These are phyloP conservation scores for Saccostrea glomerata DNA, from an alignment of 1,140 invertebrate species.

Conservation along the genomic window DNA sequence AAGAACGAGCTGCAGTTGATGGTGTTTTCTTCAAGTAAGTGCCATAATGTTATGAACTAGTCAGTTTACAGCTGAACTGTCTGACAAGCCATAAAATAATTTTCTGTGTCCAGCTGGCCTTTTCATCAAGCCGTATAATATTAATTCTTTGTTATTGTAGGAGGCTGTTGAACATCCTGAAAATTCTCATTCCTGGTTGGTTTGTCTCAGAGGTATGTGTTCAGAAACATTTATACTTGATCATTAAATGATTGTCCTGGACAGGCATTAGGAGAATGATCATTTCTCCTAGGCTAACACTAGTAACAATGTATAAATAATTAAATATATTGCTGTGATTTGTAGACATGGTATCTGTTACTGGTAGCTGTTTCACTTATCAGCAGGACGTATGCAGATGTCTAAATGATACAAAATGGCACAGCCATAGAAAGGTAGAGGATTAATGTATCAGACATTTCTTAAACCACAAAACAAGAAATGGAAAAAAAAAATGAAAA, in stretches of 20 bases:
- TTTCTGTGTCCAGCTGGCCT: too few relatives aligned
- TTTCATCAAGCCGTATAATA: not conserved
- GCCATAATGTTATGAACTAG: not conserved
- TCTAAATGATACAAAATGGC: conserved; percentile 97
- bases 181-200: conserved; percentile 89
- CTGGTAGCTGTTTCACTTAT: conserved; percentile 91
- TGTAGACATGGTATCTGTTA: conserved; percentile 85
- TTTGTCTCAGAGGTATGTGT: conserved; percentile 26
- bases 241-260: too few relatives aligned
- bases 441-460: too few relatives aligned
- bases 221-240: too few relatives aligned
- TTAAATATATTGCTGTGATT: too few relatives aligned
- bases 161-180: conserved; percentile 87
- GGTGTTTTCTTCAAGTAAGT: conserved; percentile 85
- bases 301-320: too few relatives aligned
- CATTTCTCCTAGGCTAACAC: too few relatives aligned
- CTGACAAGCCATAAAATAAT: too few relatives aligned
- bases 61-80: too few relatives aligned
- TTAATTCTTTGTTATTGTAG: conserved; percentile 66
- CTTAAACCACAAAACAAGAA: too few relatives aligned
- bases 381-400: conserved; percentile 94
- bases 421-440: conserved; percentile 93
- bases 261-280: too few relatives aligned
- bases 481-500: too few relatives aligned
- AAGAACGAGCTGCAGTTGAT: conserved; percentile 91